These are phyloP conservation scores for Desoria tigrina DNA, from an alignment of 2,888 invertebrate genomes.

Conservation along the genomic window DNA sequence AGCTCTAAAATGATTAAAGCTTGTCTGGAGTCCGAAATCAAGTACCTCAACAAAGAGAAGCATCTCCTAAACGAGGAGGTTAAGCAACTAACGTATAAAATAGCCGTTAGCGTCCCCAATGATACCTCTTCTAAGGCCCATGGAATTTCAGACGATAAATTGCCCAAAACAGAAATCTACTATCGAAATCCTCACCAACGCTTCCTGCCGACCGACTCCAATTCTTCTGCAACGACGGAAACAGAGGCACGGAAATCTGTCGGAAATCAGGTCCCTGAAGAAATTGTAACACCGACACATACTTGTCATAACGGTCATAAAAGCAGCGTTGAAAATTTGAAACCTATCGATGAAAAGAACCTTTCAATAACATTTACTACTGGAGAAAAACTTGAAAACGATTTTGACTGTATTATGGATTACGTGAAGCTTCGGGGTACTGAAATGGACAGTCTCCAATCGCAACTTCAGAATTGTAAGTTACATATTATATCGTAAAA, in stretches of 20 bases:
- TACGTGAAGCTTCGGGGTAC: conserved; percentile 28
- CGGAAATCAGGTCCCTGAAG: no score
- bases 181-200: conserved; percentile 4
- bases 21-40: conserved; percentile 36
- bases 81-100: conserved; percentile 29
- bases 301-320: no score
- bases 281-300: no score
- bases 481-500: no score
- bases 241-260: background rate
- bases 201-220: background rate
- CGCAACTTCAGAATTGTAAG: conserved; percentile 34
- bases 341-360: background rate
- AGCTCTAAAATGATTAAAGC: conserved; percentile 26
- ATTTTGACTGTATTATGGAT: conserved; percentile 40
- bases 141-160: background rate
- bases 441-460: conserved; percentile 26
- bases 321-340: background rate
- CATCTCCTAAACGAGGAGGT: conserved; percentile 33
- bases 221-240: background rate
- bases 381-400: conserved; percentile 34
- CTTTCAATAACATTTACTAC: no score
- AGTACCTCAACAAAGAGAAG: conserved; percentile 37
- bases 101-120: conserved; percentile 19
- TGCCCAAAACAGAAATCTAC: background rate
- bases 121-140: background rate